Evolutionary conservation across 2,797 vertebrate species (phyloP).

Genomic region (Notamacropus eugenii): DNA sequence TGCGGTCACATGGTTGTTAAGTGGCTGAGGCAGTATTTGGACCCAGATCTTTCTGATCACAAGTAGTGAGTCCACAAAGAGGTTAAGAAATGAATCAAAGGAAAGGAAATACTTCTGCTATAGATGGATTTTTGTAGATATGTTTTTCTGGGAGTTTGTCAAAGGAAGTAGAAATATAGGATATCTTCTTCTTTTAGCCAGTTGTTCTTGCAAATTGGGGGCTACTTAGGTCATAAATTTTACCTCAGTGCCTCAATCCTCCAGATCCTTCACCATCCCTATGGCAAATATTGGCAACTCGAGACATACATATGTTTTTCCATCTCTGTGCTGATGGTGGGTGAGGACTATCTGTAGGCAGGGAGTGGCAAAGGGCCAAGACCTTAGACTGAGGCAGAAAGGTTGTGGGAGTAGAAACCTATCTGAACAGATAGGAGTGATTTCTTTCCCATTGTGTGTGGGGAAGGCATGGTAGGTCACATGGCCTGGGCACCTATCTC

Average conservation of each 20-base stretch:
- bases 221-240: neutral
- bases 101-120: neutral
- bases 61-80: neutral
- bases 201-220: neutral
- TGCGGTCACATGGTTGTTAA: neutral
- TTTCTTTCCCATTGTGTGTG: neutral
- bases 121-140: slow-evolving; percentile 2
- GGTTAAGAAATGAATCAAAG: neutral
- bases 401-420: neutral
- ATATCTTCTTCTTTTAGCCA: neutral
- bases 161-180: neutral
- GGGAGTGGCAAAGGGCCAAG: neutral
- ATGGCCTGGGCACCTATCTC: neutral
- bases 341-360: neutral
- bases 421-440: neutral
- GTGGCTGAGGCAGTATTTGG: neutral
- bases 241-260: neutral
- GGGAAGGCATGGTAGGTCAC: neutral
- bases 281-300: neutral
- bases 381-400: neutral
- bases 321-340: neutral
- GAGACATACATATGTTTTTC: neutral
- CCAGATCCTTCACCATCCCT: neutral
- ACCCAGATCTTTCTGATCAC: neutral
- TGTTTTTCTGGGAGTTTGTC: neutral